A percentile compares a stretch with the other conserved stretches of the same genome.
Conservation (phyloP, 2,888 invertebrate genomes). For the Formica aserva region DNA sequence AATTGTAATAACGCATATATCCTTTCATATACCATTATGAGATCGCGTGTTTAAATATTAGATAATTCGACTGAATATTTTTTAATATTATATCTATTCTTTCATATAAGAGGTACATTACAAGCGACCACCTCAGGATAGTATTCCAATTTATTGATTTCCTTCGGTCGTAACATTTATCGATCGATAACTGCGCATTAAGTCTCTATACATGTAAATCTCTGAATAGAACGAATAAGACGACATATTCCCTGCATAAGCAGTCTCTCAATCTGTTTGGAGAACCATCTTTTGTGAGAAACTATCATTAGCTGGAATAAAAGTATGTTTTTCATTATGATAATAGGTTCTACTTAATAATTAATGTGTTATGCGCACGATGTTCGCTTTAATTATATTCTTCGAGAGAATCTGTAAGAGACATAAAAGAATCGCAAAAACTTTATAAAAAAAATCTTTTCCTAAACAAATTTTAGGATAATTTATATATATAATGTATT, state of each 20-base stretch:
- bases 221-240: constrained; percentile 18
- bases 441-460: no score
- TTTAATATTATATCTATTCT: constrained; percentile 15
- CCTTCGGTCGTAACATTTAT: constrained; percentile 43
- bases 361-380: neutral
- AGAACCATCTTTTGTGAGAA: neutral
- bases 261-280: neutral
- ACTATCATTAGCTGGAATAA: neutral
- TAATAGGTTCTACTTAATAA: neutral
- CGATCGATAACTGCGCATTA: constrained; percentile 17
- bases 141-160: constrained; percentile 65
- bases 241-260: neutral
- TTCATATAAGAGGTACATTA: neutral
- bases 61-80: neutral
- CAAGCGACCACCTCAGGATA: constrained; percentile 29
- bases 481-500: no score
- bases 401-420: neutral
- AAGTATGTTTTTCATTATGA: neutral
- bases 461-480: no score
- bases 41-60: neutral
- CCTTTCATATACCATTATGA: neutral
- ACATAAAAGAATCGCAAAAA: neutral
- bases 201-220: constrained; percentile 14
- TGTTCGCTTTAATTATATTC: neutral
- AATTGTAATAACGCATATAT: neutral